Evolutionary conservation across 2,888 invertebrate genomes (phyloP).

Genomic region (Phragmatobia fuliginosa): DNA sequence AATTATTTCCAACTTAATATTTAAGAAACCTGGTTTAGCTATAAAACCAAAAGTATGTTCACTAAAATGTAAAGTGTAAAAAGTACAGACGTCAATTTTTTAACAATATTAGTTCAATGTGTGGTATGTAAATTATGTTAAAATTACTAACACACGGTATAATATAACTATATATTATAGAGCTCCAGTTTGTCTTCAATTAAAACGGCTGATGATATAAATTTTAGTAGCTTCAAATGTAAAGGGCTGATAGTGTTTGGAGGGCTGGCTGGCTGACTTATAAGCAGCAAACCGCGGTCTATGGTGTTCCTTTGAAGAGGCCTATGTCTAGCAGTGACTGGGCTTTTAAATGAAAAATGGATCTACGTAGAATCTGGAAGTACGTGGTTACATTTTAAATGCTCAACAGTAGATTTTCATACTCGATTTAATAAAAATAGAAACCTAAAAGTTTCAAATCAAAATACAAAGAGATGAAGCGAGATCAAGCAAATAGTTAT

Average conservation of each 20-base stretch:
- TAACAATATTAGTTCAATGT: too few species aligned
- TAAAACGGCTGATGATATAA: background rate
- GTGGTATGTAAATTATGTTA: background rate
- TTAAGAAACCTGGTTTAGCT: background rate
- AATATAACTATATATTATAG: background rate
- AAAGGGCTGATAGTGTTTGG: too few species aligned
- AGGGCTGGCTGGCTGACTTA: too few species aligned
- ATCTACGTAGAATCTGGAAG: too few species aligned
- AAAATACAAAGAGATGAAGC: too few species aligned
- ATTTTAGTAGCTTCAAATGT: background rate
- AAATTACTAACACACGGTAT: background rate
- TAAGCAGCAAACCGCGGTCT: too few species aligned
- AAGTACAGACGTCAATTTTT: too few species aligned
- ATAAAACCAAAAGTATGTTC: background rate
- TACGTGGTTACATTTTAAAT: background rate
- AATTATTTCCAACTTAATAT: background rate
- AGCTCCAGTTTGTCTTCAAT: background rate
- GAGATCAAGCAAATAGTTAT: too few species aligned
- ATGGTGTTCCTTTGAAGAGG: too few species aligned
- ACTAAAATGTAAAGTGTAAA: background rate
- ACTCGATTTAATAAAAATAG: background rate
- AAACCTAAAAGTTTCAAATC: background rate
- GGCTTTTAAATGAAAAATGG: too few species aligned
- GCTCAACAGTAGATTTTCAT: background rate
- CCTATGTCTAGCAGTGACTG: too few species aligned